Evolutionary conservation across 2,888 invertebrate genomes (phyloP), one percentile per base, ranked within the genome.

Genomic region (Mythimna albipuncta): DNA sequence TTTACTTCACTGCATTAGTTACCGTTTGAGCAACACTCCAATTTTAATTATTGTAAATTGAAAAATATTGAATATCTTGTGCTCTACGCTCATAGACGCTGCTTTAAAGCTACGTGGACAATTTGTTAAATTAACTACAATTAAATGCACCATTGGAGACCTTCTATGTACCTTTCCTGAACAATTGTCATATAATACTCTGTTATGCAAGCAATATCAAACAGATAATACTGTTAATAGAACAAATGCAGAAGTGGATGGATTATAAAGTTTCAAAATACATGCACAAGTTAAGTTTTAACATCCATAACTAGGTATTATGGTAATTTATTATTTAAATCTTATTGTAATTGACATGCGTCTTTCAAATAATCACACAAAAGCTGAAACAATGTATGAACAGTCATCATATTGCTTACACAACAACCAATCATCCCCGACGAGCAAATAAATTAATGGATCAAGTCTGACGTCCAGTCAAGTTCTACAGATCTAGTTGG

Each of bases 91-190:
- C 92, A 88, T 90, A 91, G 90, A 92, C 89, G 91, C 91, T 88
- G 92, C 91, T 94, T 89, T 94, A 94, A 94, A 95, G 94, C 95
- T 94, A 94, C 82, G 92, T 94, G 94, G 95, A 95, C 94, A 95
- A 90, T 92, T 93, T 88, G 90, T 92, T 92, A 94, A 94, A 95
- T 93, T 93, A 94, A 95, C 94, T 95, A 96, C 90, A 92, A 89
- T 94, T 94, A 95, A 96, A 96, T 95, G 96, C 96, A 96, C 96
- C 96, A 95, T 95, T 90, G 88, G 89, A 92, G 91, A 91, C 90
- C 89, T 85, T 88, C 85, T 86, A 88, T 87, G 83, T 86, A 85
- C 89, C 85, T 86, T 87, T 89, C 84, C 91, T 90, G 89, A 90
- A 88, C 86, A 86, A 82, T 81, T 77, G 81, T 83, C 86, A 85